phyloP scores from a whole-genome alignment of 2,797 vertebrate species.

The Aulostomus chinensis region DNA sequence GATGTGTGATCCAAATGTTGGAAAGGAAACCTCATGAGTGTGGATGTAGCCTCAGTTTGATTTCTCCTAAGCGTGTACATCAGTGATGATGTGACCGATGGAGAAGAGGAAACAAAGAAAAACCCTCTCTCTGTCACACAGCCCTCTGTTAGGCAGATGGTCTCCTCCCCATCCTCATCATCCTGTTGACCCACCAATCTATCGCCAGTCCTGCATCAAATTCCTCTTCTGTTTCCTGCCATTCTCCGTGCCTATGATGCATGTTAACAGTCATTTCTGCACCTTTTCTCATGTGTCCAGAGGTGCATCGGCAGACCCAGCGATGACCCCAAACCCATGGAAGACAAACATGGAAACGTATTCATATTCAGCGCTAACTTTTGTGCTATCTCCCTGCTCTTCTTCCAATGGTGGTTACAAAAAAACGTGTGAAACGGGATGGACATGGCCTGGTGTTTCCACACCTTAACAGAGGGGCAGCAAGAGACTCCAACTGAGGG shows the following conservation, averaged over 20 bases:
- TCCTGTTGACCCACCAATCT: slow-evolving; percentile 47
- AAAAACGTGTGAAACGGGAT: slow-evolving; percentile 44
- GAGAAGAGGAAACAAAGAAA: slow-evolving; percentile 26
- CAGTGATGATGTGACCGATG: slow-evolving; percentile 13
- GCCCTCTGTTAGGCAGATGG: slow-evolving; percentile 5
- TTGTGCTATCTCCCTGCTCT: not conserved
- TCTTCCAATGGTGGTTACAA: slow-evolving; percentile 18
- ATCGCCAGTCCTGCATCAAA: slow-evolving; percentile 23
- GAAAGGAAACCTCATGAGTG: not conserved
- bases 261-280: slow-evolving; percentile 8
- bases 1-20: no score
- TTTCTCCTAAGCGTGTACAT: slow-evolving; percentile 5
- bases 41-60: no score
- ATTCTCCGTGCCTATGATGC: slow-evolving; percentile 40
- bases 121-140: slow-evolving; percentile 9
- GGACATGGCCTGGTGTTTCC: no score
- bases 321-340: slow-evolving; percentile 14
- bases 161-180: slow-evolving; percentile 17
- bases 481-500: no score
- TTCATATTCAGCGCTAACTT: slow-evolving; percentile 24
- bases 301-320: slow-evolving; percentile 28
- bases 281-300: slow-evolving; percentile 4
- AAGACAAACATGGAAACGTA: slow-evolving; percentile 36
- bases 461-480: no score
- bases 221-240: slow-evolving; percentile 65